Percentiles rank a stretch among this genome's conserved stretches.
Conservation (phyloP, 2,113 vertebrate genomes). For the Bettongia penicillata region DNA sequence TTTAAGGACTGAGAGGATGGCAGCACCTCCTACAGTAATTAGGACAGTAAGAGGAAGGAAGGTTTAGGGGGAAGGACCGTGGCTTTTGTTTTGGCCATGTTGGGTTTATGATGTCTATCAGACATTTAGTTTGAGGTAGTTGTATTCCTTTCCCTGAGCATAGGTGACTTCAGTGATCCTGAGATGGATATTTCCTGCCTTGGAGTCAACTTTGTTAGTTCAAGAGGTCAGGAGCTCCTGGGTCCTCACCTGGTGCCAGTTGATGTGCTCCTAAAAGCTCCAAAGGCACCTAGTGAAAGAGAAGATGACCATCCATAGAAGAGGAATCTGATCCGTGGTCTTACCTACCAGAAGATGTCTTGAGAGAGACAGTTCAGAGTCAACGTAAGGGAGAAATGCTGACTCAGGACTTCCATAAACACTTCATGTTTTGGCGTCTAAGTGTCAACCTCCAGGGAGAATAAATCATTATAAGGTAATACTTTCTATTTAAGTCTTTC, state of each 20-base stretch:
- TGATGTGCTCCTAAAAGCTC: background rate
- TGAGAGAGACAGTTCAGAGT: background rate
- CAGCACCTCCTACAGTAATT: background rate
- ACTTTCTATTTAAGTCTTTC: background rate
- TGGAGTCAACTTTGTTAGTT: background rate
- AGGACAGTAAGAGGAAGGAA: background rate
- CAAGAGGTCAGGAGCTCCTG: background rate
- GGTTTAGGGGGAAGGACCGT: background rate
- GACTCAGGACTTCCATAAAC: background rate
- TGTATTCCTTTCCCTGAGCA: background rate
- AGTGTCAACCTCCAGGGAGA: background rate
- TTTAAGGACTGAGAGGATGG: background rate
- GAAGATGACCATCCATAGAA: background rate
- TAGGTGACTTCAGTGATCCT: background rate
- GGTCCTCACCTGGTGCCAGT: background rate
- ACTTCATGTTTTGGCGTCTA: background rate
- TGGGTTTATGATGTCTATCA: background rate
- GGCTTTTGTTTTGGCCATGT: background rate
- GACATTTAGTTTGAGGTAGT: background rate
- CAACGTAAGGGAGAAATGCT: background rate
- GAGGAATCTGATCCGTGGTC: background rate
- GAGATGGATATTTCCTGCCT: background rate
- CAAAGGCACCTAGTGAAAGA: background rate
- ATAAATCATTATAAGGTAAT: background rate
- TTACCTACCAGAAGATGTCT: background rate